Conservation (phyloP, 2,113 vertebrate genomes). For the Variabilichromis moorii region DNA sequence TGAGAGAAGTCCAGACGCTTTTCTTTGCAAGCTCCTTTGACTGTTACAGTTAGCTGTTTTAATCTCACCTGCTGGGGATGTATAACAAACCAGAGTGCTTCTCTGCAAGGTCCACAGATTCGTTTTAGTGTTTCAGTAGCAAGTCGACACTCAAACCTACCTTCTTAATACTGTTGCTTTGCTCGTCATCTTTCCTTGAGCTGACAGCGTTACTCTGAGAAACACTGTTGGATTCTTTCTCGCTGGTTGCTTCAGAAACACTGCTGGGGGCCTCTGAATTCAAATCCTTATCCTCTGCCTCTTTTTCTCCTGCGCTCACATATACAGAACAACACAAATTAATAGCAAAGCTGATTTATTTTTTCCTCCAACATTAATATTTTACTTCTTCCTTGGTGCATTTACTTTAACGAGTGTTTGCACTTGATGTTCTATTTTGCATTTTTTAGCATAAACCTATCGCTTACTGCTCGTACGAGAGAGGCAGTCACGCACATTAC, state of each 20-base stretch:
- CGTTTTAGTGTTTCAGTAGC: accelerated
- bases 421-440: not conserved
- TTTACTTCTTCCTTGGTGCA: not conserved
- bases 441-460: not conserved
- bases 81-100: not conserved
- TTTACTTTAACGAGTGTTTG: not conserved
- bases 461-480: accelerated
- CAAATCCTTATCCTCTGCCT: constrained; percentile 86
- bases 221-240: constrained; percentile 58
- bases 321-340: not conserved
- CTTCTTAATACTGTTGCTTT: constrained; percentile 86
- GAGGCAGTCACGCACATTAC: not conserved
- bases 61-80: not conserved
- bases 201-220: constrained; percentile 32
- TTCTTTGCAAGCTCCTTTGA: too few species aligned
- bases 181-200: constrained; percentile 68
- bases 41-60: not conserved
- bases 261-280: constrained; percentile 85
- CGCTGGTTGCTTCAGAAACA: constrained; percentile 80
- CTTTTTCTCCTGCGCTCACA: constrained; percentile 76
- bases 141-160: constrained; percentile 39
- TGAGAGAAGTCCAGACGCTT: too few species aligned
- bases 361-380: not conserved
- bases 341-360: not conserved
- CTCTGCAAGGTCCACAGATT: not conserved